These are phyloP conservation scores for Noctua comes DNA, from an alignment of 2,888 invertebrate genomes.

Conservation along the genomic window DNA sequence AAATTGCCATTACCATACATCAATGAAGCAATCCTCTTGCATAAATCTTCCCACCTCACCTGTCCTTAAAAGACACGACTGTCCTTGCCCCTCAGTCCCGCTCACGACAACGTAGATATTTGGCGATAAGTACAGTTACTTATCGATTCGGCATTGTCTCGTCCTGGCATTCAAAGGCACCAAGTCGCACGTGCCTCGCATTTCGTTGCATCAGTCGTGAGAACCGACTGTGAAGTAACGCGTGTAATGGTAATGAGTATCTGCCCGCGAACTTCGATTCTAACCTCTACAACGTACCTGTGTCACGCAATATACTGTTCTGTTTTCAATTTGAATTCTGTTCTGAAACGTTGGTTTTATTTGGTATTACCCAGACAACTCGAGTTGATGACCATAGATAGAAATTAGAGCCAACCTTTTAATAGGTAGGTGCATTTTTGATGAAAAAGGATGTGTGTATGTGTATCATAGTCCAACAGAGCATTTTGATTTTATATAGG, in stretches of 20 bases:
- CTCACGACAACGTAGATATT: conserved; percentile 79
- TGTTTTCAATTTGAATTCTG: conserved; percentile 30
- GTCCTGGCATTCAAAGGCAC: conserved; percentile 82
- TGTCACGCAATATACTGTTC: conserved; percentile 38
- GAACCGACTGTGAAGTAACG: conserved; percentile 82
- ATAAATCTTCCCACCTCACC: background rate
- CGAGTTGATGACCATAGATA: background rate
- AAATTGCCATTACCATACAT: background rate
- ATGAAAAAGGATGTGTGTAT: background rate
- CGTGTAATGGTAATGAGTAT: conserved; percentile 72
- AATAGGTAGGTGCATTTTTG: too few species aligned
- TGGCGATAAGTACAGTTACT: conserved; percentile 86
- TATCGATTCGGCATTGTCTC: conserved; percentile 87
- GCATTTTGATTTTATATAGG: background rate
- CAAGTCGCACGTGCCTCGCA: conserved; percentile 82
- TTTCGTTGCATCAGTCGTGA: conserved; percentile 81
- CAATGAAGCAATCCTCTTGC: background rate
- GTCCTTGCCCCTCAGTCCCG: conserved; percentile 73
- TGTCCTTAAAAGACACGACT: conserved; percentile 37
- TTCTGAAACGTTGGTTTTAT: background rate
- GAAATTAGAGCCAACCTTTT: background rate
- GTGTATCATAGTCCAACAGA: background rate
- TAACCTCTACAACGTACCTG: conserved; percentile 36
- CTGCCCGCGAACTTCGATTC: conserved; percentile 60
- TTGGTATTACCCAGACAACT: conserved; percentile 2